Evolutionary conservation across 2,113 vertebrate genomes (phyloP).

Genomic region (Malurus melanocephalus): DNA sequence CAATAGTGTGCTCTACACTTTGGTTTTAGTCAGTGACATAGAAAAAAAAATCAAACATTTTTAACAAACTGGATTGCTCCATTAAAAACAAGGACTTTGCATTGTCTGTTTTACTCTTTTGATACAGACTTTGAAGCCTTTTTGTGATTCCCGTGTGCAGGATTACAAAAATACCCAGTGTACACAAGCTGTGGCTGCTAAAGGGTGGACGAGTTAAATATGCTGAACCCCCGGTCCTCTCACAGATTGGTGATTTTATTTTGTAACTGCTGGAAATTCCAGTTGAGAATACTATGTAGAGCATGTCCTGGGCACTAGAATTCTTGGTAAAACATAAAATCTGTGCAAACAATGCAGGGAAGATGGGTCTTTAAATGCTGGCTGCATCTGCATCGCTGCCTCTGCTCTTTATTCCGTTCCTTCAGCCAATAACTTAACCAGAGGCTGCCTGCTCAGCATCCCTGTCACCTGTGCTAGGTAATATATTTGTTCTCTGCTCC

Average conservation of each 20-base stretch:
- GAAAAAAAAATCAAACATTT: not conserved
- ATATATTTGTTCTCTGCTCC: constrained; percentile 46
- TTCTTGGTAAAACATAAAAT: constrained; percentile 28
- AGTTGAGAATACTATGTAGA: not conserved
- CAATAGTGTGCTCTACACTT: not conserved
- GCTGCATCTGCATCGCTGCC: not conserved
- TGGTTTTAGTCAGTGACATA: not conserved
- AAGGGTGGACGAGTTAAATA: not conserved
- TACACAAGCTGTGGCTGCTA: not conserved
- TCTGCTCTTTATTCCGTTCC: not conserved
- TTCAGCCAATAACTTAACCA: constrained; percentile 3
- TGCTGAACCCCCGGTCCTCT: not conserved
- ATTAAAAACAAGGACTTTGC: not conserved
- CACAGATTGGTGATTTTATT: not conserved
- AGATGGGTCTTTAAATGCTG: not conserved
- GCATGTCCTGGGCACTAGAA: not conserved
- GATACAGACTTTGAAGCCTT: not conserved
- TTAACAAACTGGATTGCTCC: not conserved
- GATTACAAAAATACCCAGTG: not conserved
- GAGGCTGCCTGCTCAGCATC: constrained; percentile 26
- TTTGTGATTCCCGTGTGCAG: not conserved
- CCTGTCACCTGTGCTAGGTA: constrained; percentile 57
- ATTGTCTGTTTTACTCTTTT: not conserved
- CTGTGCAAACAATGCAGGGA: constrained; percentile 17
- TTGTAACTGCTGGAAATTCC: constrained; percentile 11